Evolutionary conservation across 2,888 invertebrate species (phyloP), one percentile per base, ranked within the genome.

Genomic region (Phoronis australis): DNA sequence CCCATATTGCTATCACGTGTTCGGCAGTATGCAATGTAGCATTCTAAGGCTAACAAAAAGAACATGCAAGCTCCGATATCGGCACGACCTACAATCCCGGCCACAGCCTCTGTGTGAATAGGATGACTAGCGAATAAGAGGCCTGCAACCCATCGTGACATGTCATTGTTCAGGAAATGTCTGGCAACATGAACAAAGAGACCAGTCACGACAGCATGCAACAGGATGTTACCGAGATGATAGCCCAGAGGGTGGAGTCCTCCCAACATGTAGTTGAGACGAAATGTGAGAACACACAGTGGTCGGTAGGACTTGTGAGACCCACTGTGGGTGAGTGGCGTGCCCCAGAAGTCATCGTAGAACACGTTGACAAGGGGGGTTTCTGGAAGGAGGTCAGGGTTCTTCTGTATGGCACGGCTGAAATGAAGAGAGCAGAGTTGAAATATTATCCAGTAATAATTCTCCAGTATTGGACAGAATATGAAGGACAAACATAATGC

Each of bases 261-360:
- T 62, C 85, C 82, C 54, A 87, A 81, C 78, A 85, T 84, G 78
- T 87, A 84, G 81, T 92, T 92, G 60, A 90, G 81, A 63, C 92
- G 85, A 81, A 90, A 93, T 61, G 90, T 86, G 57, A 90, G 85
- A 59, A 90, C 89, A 76, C 89, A 89, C 65, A 97, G 82, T 45
- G 96, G 96, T 31, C 97, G 83, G 81, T 94, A 97, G 48, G 95
- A 95, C 69, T 96, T 96, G 81, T 97, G 96, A 15, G 94, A 94
- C 45, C 95, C 95, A 57, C 86, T 84, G 80, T 93, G 91, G 62
- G 84, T 84, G 66, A 97, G 82, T 51, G 94, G 90, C 38, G 95
- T 96, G 44, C 96, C 97, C 97, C 97, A 97, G 80, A 95, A 97
- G 81, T 97, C 96, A 80, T 96, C 87, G 76, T 84, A 84, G 73